Evolutionary conservation across 2,113 vertebrate species (phyloP), one percentile per base, ranked within the genome.

Genomic region (Irena cyanogastra): DNA sequence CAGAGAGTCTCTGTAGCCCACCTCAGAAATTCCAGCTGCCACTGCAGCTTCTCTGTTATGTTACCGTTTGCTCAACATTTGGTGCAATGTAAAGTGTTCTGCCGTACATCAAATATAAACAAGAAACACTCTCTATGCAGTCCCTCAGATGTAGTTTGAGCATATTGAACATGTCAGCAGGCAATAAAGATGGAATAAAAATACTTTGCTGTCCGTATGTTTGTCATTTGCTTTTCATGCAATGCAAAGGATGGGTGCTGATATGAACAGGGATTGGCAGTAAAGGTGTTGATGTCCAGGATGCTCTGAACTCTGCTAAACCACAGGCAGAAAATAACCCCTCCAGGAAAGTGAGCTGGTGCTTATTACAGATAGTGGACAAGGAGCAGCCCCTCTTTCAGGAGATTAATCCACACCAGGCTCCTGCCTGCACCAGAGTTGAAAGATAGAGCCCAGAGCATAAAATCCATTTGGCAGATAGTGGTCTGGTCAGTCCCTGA

Each of bases 41-140:
- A 79, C 90, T 93, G 92, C 94, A 96, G 94, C 90, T 97, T 91
- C 93, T 96, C 95, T 95, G 93, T 94, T 97, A 93, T 89, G 90
- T 95, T 96, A 95, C 96, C 94, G 96, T 96, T 97, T 95, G 95
- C 88, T 97, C 94, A 97, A 96, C 96, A 96, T 97, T 97, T 97
- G 96, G 95, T 95, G 94, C 93, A 96, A 97, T 97, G 96, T 96
- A 96, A 96, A 97, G 94, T 96, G 94, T 97, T 97, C 96, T 97
- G 95, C 94, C 83, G 88, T 96, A 96, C 93, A 96, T 96, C 93
- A 97, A 96, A 97, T 95, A 96, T 94, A 96, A 97, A 97, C 95
- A 97, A 96, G 95, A 96, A 97, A 96, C 94, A 96, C 94, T 94
- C 93, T 95, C 95, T 96, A 96, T 95, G 93, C 95, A 96, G 93